Conservation (phyloP, 2,888 invertebrate species). For the Laothoe populi region DNA sequence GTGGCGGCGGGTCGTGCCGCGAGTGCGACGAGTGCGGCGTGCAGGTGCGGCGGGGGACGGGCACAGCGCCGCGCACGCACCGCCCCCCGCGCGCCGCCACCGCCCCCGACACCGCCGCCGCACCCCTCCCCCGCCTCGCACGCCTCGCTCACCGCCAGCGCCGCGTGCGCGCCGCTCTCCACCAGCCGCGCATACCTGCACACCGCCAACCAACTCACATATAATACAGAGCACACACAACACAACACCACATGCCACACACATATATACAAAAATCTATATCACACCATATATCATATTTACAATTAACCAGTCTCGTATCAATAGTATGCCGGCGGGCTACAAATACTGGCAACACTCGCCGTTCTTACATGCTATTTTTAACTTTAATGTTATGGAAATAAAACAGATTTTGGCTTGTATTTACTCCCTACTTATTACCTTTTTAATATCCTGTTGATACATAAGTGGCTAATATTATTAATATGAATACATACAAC, state of each 20-base stretch:
- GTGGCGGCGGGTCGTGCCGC: conserved; percentile 80
- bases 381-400: too few relatives aligned
- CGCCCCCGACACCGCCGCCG: conserved; percentile 46
- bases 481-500: too few relatives aligned
- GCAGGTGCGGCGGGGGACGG: conserved; percentile 63
- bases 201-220: background rate
- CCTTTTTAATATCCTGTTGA: too few relatives aligned
- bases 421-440: too few relatives aligned
- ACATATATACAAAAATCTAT: background rate
- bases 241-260: background rate
- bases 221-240: too few relatives aligned
- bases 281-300: too few relatives aligned
- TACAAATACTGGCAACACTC: too few relatives aligned
- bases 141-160: conserved; percentile 89
- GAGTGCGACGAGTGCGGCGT: conserved; percentile 76
- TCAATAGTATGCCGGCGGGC: too few relatives aligned
- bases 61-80: conserved; percentile 81
- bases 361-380: too few relatives aligned
- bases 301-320: too few relatives aligned
- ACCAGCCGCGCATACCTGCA: conserved; percentile 93
- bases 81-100: conserved; percentile 75
- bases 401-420: too few relatives aligned
- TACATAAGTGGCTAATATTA: too few relatives aligned
- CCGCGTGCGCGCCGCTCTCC: conserved; percentile 95
- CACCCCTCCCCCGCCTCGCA: conserved; percentile 70